A percentile compares a stretch with the other conserved stretches of the same genome.
Evolutionary conservation across 2,113 vertebrate species (phyloP).

Genomic region (Nansenia antarctica): DNA sequence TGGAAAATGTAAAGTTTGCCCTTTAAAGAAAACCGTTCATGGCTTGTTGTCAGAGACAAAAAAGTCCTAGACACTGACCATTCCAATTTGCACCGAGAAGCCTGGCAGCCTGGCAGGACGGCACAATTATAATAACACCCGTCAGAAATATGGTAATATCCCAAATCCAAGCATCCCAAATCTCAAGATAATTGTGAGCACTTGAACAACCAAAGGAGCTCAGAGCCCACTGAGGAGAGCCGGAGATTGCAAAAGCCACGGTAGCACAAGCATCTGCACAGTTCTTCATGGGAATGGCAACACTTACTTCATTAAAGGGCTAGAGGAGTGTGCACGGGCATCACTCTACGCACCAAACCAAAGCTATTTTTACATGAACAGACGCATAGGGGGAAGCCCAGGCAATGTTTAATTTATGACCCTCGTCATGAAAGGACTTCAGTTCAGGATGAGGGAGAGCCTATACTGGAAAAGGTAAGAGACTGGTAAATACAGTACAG

Average conservation of each 20-base stretch:
- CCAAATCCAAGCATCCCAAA: slow-evolving; percentile 56
- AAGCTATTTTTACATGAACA: slow-evolving; percentile 64
- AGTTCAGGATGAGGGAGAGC: slow-evolving; percentile 37
- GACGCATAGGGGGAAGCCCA: slow-evolving; percentile 54
- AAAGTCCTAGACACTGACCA: slow-evolving; percentile 39
- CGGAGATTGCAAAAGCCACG: slow-evolving; percentile 59
- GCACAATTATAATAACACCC: slow-evolving; percentile 70
- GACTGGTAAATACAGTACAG: background rate
- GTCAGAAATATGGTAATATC: slow-evolving; percentile 69
- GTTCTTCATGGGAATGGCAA: slow-evolving; percentile 41
- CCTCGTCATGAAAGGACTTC: slow-evolving; percentile 47
- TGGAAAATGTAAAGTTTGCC: too few species aligned
- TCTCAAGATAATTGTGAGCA: slow-evolving; percentile 65
- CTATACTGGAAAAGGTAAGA: background rate
- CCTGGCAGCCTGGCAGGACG: slow-evolving; percentile 53
- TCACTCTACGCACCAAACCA: slow-evolving; percentile 47
- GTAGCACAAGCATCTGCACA: slow-evolving; percentile 47
- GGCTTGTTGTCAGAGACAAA: background rate
- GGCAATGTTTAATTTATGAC: slow-evolving; percentile 74
- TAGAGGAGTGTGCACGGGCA: slow-evolving; percentile 42
- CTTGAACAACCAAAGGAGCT: slow-evolving; percentile 73
- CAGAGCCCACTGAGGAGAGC: slow-evolving; percentile 66
- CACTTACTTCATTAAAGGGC: slow-evolving; percentile 68
- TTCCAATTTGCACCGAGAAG: slow-evolving; percentile 42
- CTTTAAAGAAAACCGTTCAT: slow-evolving; percentile 26